Conservation (phyloP, 2,888 invertebrate species). For the Eristalinus aeneus region DNA sequence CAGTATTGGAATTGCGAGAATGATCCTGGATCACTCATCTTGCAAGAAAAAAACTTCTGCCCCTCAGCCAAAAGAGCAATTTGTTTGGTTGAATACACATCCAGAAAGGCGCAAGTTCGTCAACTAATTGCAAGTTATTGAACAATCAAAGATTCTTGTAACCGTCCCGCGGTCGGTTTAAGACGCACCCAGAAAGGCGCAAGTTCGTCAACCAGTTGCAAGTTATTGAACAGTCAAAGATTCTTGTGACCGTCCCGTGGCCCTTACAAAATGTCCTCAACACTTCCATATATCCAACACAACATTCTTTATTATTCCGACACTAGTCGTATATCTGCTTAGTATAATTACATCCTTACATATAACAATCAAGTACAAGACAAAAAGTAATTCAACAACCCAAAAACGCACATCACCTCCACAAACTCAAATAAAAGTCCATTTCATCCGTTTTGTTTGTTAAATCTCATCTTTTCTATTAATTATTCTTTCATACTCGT, state of each 20-base stretch:
- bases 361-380: constrained; percentile 34
- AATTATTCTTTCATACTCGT: constrained; percentile 25
- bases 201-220: too few species aligned
- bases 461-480: constrained; percentile 32
- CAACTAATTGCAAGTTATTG: too few species aligned
- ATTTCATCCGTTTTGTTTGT: constrained; percentile 36
- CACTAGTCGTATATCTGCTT: constrained; percentile 33
- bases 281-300: constrained; percentile 35
- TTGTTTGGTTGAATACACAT: too few species aligned
- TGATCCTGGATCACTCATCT: too few species aligned
- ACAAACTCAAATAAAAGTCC: constrained; percentile 33
- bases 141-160: too few species aligned
- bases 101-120: too few species aligned
- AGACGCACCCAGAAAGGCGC: too few species aligned
- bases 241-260: not conserved
- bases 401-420: not conserved
- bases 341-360: constrained; percentile 27
- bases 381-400: not conserved
- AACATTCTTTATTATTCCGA: constrained; percentile 44
- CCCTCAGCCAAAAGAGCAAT: too few species aligned
- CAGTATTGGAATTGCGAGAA: too few species aligned
- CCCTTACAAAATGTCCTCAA: not conserved
- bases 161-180: too few species aligned
- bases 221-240: too few species aligned
- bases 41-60: too few species aligned